Evolutionary conservation across 2,888 invertebrate species (phyloP), one percentile per base, ranked within the genome.

Genomic region (Piscicola geometra): DNA sequence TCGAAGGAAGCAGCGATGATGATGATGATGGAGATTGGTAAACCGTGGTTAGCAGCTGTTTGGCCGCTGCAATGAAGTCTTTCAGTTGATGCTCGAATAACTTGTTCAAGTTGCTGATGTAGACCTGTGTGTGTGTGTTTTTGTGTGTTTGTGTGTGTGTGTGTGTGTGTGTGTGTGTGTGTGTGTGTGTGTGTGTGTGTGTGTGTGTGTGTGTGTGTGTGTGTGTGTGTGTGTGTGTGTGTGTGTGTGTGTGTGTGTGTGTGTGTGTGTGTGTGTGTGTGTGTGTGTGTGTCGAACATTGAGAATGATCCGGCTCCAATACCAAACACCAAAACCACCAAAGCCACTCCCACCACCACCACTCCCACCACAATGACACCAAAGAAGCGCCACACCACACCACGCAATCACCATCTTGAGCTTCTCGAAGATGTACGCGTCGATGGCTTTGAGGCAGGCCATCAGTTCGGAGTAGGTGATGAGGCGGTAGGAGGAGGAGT

Each of bases 391-490:
- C 9, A n/a, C n/a, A n/a, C n/a, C n/a, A n/a, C n/a, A n/a, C n/a
- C n/a, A n/a, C n/a, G n/a, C 3, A 70, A 73, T 75, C 78, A 85
- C 86, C 86, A 91, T 91, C 71, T 90, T 89, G 25, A 96, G 88
- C 64, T 91, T 91, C 75, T 90, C 89, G 86, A 93, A 96, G 71
- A 83, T 83, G 82, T 90, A 90, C 76, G 90, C 89, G 86, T 95
- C 93, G 89, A 93, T 91, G 35, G 90, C 90, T 86, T 93, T 92
- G 75, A 93, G 89, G 91, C 95, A 93, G 83, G 92, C 91, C 92
- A 96, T 93, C 79, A 96, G 88, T 81, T 93, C 93, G 41, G 92
- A 90, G 84, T 94, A 95, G 28, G 92, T 91, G 82, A 89, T 89
- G 78, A 98, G 89, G 76, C 90, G 89, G 87, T 96, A 96, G 80